These are phyloP conservation scores for Ephydatia muelleri DNA, from an alignment of 37 sponge, comb jelly and placozoan species.

Conservation along the genomic window DNA sequence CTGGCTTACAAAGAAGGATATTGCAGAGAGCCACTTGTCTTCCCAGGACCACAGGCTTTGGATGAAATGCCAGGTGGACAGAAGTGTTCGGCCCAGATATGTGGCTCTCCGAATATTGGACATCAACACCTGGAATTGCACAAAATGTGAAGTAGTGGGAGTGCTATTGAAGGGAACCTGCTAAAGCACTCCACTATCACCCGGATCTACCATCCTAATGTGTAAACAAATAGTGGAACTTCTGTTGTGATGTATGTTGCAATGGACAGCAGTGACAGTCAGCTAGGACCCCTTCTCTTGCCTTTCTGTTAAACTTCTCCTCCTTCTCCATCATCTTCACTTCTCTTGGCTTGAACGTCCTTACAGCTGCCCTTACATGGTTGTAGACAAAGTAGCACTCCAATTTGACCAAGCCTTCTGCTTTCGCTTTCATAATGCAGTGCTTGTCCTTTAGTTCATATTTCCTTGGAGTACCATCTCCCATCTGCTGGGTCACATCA, in stretches of 20 bases:
- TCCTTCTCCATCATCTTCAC: slow-evolving; percentile 63
- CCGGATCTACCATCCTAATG: too few species aligned
- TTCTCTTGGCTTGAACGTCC: slow-evolving; percentile 86
- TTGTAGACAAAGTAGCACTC: slow-evolving; percentile 83
- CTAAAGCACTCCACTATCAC: background rate
- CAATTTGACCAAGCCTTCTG: slow-evolving; percentile 47
- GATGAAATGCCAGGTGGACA: slow-evolving; percentile 25
- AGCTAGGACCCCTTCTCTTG: background rate
- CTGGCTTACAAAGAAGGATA: slow-evolving; percentile 64
- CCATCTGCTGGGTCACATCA: slow-evolving; percentile 49
- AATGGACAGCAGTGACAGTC: background rate
- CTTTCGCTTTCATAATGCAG: slow-evolving; percentile 24
- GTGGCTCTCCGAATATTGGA: slow-evolving; percentile 57
- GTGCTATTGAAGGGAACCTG: too few species aligned
- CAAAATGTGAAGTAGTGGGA: too few species aligned
- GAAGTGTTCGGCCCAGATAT: slow-evolving; percentile 34
- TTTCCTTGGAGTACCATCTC: slow-evolving; percentile 27
- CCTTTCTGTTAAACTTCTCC: slow-evolving; percentile 75
- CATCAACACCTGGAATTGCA: slow-evolving; percentile 44
- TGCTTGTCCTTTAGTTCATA: slow-evolving; percentile 70
- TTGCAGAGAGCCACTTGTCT: slow-evolving; percentile 32
- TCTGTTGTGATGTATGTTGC: too few species aligned
- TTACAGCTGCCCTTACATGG: slow-evolving; percentile 74
- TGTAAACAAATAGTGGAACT: too few species aligned
- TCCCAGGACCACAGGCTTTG: slow-evolving; percentile 71